phyloP scores from a whole-genome alignment of 1,140 invertebrate genomes.

The Cyrtorhinus lividipennis region DNA sequence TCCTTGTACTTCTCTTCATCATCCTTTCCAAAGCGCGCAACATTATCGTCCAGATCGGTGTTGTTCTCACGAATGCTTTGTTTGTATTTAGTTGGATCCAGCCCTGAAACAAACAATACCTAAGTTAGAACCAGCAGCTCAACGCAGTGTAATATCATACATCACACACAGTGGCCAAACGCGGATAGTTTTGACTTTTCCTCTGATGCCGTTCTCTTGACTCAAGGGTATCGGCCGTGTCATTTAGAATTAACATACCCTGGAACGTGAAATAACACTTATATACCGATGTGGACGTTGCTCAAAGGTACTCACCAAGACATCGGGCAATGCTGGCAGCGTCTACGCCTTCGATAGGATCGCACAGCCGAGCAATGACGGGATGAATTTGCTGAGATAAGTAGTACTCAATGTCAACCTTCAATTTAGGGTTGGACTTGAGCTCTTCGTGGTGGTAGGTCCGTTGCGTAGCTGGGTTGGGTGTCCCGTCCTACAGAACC shows the following conservation, averaged over 20 bases:
- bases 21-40: conserved; percentile 30
- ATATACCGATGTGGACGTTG: too few species aligned
- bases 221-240: too few species aligned
- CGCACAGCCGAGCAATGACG: conserved; percentile 83
- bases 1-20: conserved; percentile 60
- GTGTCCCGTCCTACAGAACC: conserved; percentile 50
- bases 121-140: neutral
- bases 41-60: conserved; percentile 36
- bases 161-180: neutral
- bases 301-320: conserved; percentile 48
- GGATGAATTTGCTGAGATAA: conserved; percentile 81
- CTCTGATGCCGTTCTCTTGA: too few species aligned
- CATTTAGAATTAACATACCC: too few species aligned
- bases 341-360: conserved; percentile 90
- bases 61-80: conserved; percentile 28
- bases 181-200: neutral
- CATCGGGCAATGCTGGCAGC: conserved; percentile 74
- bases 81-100: conserved; percentile 37
- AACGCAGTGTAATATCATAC: neutral
- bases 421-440: conserved; percentile 50
- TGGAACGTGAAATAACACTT: too few species aligned
- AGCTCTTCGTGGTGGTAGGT: conserved; percentile 88
- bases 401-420: conserved; percentile 73
- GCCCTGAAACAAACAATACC: conserved; percentile 29
- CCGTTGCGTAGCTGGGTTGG: conserved; percentile 71